Evolutionary conservation across 2,888 invertebrate species (phyloP).

Genomic region (Octonoba sinensis): DNA sequence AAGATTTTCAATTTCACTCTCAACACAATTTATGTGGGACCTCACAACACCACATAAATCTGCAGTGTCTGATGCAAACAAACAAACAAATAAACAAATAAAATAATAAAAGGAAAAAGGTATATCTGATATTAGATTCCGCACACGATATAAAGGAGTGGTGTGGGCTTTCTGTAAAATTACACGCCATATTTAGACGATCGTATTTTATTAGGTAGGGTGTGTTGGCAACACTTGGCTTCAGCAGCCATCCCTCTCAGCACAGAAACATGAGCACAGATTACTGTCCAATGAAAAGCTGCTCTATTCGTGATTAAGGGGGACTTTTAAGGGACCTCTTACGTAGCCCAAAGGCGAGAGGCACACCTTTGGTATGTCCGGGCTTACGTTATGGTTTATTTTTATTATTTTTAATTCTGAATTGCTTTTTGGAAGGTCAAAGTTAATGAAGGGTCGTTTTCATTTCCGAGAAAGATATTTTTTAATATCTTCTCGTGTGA

Average conservation of each 20-base stretch:
- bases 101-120: too few species aligned
- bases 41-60: conserved; percentile 46
- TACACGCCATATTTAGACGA: conserved; percentile 34
- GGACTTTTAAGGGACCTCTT: conserved; percentile 17
- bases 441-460: conserved; percentile 11
- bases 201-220: conserved; percentile 40
- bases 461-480: conserved; percentile 8
- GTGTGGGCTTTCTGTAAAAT: conserved; percentile 26
- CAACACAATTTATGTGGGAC: conserved; percentile 39
- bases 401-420: conserved; percentile 5
- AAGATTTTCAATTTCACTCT: conserved; percentile 20
- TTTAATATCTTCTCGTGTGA: conserved; percentile 16
- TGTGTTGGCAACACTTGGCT: conserved; percentile 31
- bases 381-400: background rate
- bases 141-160: conserved; percentile 24
- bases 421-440: background rate
- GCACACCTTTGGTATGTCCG: conserved; percentile 19
- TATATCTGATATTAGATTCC: conserved; percentile 20
- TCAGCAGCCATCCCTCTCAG: conserved; percentile 17
- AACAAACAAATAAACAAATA: too few species aligned
- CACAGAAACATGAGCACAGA: background rate
- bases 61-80: background rate
- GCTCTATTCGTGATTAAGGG: conserved; percentile 40
- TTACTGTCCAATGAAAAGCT: conserved; percentile 8
- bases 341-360: background rate